Percentiles rank a stretch among this genome's conserved stretches.
Conservation (phyloP, 2,888 invertebrate genomes). For the Osedax fenrisi region DNA sequence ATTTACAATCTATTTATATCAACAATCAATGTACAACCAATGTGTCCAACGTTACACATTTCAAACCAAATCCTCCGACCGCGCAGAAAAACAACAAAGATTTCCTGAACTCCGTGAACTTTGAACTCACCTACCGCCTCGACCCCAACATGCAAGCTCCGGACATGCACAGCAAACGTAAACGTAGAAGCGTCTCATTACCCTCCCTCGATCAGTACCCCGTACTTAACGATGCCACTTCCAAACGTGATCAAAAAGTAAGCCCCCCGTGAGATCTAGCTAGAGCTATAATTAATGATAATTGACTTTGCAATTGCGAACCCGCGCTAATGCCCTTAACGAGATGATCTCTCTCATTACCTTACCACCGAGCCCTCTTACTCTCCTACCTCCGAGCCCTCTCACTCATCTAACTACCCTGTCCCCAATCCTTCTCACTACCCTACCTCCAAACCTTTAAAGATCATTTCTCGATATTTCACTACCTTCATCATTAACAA, state of each 20-base stretch:
- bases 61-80: too few relatives aligned
- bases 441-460: background rate
- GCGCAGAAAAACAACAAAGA: slow-evolving; percentile 48
- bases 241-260: slow-evolving; percentile 43
- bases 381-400: background rate
- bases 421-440: background rate
- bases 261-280: too few relatives aligned
- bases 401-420: background rate
- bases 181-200: slow-evolving; percentile 44
- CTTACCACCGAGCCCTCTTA: too few relatives aligned
- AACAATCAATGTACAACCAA: too few relatives aligned
- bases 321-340: too few relatives aligned
- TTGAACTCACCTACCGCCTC: slow-evolving; percentile 71
- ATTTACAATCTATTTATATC: too few relatives aligned
- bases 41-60: too few relatives aligned
- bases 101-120: slow-evolving; percentile 53
- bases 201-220: slow-evolving; percentile 69
- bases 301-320: too few relatives aligned
- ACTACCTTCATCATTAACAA: background rate
- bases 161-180: slow-evolving; percentile 9
- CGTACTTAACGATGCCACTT: slow-evolving; percentile 74
- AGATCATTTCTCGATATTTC: too few relatives aligned
- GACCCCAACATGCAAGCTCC: slow-evolving; percentile 48
- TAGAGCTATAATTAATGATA: too few relatives aligned
- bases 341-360: too few relatives aligned